Conservation (phyloP, 2,113 vertebrate species). For the Zonotrichia leucophrys region DNA sequence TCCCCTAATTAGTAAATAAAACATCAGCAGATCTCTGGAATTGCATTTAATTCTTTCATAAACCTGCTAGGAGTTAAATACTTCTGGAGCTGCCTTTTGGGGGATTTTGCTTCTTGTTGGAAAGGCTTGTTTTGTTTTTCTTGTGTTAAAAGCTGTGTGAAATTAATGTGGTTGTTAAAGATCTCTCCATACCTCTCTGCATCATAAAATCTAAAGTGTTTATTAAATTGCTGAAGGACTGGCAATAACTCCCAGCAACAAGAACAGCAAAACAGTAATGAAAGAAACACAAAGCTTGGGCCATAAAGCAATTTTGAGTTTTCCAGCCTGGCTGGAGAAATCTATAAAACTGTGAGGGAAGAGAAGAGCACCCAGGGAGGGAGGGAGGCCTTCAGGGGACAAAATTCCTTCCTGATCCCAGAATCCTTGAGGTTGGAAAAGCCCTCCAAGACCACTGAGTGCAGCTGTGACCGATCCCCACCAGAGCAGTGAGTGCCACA, state of each 20-base stretch:
- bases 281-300: not conserved
- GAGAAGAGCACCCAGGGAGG: not conserved
- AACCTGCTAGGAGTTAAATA: not conserved
- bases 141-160: not conserved
- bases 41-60: not conserved
- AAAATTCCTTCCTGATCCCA: not conserved
- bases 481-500: not conserved
- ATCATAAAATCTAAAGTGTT: constrained; percentile 38
- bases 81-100: not conserved
- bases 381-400: not conserved
- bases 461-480: not conserved
- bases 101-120: not conserved
- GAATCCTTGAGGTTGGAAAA: not conserved
- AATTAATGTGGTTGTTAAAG: not conserved
- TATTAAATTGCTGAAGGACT: constrained; percentile 37
- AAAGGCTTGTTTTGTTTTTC: constrained; percentile 1
- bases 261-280: constrained; percentile 22
- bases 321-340: not conserved
- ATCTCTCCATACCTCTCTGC: not conserved
- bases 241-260: constrained; percentile 31
- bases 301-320: not conserved
- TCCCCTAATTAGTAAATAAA: not conserved
- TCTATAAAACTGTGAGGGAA: not conserved
- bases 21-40: not conserved
- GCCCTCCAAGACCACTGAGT: not conserved